Conservation (phyloP, 2,888 invertebrate genomes). For the Rhagonycha fulva region DNA sequence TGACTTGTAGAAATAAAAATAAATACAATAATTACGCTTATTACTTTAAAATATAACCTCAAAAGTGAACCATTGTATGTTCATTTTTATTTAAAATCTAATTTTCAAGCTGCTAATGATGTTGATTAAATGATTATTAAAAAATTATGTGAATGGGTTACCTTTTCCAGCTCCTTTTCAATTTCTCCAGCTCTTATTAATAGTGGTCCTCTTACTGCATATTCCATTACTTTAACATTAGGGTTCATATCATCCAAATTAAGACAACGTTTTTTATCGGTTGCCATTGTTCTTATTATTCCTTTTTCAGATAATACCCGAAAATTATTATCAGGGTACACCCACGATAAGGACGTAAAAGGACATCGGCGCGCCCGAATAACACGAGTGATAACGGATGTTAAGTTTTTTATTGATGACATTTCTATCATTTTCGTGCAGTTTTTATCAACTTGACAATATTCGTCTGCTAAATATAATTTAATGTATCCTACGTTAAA, state of each 20-base stretch:
- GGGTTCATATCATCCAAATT: constrained; percentile 80
- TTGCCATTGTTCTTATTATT: not conserved
- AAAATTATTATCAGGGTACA: not conserved
- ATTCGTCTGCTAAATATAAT: not conserved
- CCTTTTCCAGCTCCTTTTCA: constrained; percentile 74
- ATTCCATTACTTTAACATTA: constrained; percentile 84
- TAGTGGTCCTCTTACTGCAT: constrained; percentile 92
- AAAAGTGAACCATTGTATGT: not conserved
- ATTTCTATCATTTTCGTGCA: not conserved
- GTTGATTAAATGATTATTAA: too few species aligned
- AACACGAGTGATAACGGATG: not conserved
- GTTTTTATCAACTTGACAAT: not conserved
- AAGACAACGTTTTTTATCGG: constrained; percentile 31
- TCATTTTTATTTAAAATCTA: not conserved
- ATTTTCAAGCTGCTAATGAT: not conserved
- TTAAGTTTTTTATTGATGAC: not conserved
- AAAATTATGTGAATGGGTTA: not conserved
- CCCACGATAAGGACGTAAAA: not conserved
- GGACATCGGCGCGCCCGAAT: not conserved
- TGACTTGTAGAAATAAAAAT: not conserved
- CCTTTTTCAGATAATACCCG: not conserved
- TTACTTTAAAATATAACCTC: not conserved
- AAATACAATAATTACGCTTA: not conserved
- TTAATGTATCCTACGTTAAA: not conserved
- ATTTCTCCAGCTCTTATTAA: constrained; percentile 87